phyloP scores from a whole-genome alignment of 2,888 invertebrate genomes.

The Globia sparganii region DNA sequence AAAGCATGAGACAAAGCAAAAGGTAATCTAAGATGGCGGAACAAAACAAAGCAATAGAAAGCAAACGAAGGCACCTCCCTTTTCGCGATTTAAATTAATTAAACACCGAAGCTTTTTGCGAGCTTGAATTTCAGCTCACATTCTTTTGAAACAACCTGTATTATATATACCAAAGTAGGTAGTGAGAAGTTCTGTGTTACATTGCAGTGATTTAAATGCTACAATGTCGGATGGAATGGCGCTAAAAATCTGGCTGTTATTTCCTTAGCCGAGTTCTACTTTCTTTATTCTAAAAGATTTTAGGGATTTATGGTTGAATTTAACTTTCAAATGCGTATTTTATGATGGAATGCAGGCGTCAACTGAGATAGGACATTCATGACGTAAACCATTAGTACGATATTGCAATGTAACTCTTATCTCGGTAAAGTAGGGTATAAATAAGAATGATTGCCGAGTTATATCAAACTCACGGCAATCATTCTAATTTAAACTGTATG shows the following conservation, averaged over 20 bases:
- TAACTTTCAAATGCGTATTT: conserved; percentile 18
- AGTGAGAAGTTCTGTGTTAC: conserved; percentile 28
- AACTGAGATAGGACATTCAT: too few relatives aligned
- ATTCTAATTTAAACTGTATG: background rate
- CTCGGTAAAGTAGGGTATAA: background rate
- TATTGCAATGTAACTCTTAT: background rate
- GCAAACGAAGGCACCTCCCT: conserved; percentile 64
- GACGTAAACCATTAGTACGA: background rate
- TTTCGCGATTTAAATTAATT: conserved; percentile 85
- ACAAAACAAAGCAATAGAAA: conserved; percentile 46
- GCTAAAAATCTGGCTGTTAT: conserved; percentile 43
- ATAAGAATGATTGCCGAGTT: background rate
- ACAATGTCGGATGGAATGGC: conserved; percentile 32
- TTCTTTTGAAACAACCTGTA: conserved; percentile 72
- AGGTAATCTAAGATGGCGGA: conserved; percentile 54
- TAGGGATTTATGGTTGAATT: conserved; percentile 17
- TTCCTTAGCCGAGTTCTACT: conserved; percentile 18
- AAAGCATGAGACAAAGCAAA: conserved; percentile 53
- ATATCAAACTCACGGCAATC: background rate
- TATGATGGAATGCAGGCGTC: background rate
- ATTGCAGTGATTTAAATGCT: conserved; percentile 42
- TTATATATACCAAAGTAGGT: conserved; percentile 65
- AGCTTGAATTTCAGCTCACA: conserved; percentile 70
- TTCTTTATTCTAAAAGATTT: conserved; percentile 26
- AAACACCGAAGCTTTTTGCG: conserved; percentile 77